phyloP scores from a whole-genome alignment of 2,888 invertebrate species.

The Serrognathus titanus region DNA sequence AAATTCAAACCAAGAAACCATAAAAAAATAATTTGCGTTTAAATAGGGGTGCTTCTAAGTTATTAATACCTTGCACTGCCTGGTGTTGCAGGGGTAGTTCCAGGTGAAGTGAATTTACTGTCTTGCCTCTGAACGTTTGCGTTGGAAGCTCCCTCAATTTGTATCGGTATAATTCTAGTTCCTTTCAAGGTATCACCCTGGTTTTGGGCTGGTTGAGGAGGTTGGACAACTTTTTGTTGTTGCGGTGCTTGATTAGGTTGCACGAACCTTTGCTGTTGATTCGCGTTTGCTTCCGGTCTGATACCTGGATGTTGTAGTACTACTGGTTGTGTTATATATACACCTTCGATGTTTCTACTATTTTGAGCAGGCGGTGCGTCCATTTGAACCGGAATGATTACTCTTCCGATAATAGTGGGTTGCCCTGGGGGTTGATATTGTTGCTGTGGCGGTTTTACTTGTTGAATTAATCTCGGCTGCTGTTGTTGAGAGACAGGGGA shows the following conservation, averaged over 20 bases:
- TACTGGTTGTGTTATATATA: conserved; percentile 27
- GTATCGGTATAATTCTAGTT: conserved; percentile 62
- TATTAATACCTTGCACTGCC: conserved; percentile 16
- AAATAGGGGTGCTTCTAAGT: no score
- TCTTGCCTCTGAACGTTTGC: conserved; percentile 17
- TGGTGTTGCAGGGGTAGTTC: conserved; percentile 16
- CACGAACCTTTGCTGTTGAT: conserved; percentile 11
- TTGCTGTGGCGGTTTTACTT: conserved; percentile 29
- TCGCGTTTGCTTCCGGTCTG: conserved; percentile 5
- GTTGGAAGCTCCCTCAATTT: conserved; percentile 54
- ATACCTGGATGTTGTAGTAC: conserved; percentile 27
- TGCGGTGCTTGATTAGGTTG: conserved; percentile 21
- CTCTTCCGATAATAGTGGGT: conserved; percentile 13
- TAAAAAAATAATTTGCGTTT: no score
- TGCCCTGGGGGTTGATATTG: conserved; percentile 13
- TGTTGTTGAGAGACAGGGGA: conserved; percentile 26
- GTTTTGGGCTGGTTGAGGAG: conserved; percentile 27
- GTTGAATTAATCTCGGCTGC: conserved; percentile 32
- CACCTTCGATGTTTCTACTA: conserved; percentile 20
- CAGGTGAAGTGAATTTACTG: conserved; percentile 10
- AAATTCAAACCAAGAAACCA: no score
- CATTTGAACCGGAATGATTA: conserved; percentile 15
- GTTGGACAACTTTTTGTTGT: background rate
- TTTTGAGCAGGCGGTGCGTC: conserved; percentile 19
- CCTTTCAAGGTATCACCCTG: conserved; percentile 40